Percentiles rank a stretch among this genome's conserved stretches.
Evolutionary conservation across 2,113 vertebrate species (phyloP).

Genomic region (Arenaria interpres): DNA sequence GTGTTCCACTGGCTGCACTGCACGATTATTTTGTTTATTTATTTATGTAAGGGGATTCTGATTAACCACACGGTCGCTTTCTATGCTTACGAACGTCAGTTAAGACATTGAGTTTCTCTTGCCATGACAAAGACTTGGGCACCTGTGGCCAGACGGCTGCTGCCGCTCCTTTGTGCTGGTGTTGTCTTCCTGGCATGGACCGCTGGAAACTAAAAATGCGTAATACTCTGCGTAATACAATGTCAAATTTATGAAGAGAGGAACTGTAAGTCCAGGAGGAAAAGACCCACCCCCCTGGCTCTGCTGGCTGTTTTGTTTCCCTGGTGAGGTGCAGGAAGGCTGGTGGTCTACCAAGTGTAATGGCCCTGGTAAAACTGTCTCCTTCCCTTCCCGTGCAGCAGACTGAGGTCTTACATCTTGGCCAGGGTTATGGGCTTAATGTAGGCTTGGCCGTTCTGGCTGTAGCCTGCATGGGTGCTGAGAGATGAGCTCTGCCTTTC

Average conservation of each 20-base stretch:
- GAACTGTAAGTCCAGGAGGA: not conserved
- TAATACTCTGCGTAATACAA: not conserved
- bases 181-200: not conserved
- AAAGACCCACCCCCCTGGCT: rapidly evolving
- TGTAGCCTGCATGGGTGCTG: rapidly evolving
- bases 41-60: not conserved
- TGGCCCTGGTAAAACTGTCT: not conserved
- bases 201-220: not conserved
- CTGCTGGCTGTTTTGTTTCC: not conserved
- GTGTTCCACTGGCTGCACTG: not conserved
- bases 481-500: not conserved
- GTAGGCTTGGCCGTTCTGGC: rapidly evolving
- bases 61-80: not conserved
- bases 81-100: not conserved
- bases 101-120: not conserved
- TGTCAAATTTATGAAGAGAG: not conserved
- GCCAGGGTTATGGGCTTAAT: rapidly evolving
- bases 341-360: not conserved
- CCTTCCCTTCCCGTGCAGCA: rapidly evolving
- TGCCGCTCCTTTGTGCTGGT: not conserved
- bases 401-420: not conserved
- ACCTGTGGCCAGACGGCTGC: not conserved
- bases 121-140: not conserved
- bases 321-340: not conserved
- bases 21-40: not conserved